Evolutionary conservation across 2,888 invertebrate genomes (phyloP).

Genomic region (Amphipoea lucens): DNA sequence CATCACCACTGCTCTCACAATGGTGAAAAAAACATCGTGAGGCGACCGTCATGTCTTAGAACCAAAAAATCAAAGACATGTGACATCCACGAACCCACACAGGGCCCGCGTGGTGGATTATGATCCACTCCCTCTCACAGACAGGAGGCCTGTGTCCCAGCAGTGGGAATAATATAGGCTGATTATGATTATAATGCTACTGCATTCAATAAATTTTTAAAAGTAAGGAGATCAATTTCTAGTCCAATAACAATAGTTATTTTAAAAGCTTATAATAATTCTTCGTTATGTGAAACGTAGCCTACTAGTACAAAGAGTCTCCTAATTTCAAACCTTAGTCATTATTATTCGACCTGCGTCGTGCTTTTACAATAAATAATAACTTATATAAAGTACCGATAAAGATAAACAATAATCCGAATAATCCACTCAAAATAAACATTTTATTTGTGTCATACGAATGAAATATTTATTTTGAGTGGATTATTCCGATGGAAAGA

Average conservation of each 20-base stretch:
- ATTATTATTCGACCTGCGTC: slow-evolving; percentile 35
- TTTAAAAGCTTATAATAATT: background rate
- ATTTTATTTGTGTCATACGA: background rate
- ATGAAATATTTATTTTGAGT: background rate
- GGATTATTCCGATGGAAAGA: background rate
- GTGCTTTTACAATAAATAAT: slow-evolving; percentile 31
- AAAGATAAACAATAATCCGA: slow-evolving; percentile 31
- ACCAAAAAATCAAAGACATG: background rate
- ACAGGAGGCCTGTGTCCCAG: background rate
- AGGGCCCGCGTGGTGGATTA: too few relatives aligned
- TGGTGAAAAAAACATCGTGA: background rate
- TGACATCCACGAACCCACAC: too few relatives aligned
- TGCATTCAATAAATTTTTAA: background rate
- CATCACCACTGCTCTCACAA: background rate
- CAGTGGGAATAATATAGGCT: background rate
- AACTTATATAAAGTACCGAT: slow-evolving; percentile 39
- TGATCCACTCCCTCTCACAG: too few relatives aligned
- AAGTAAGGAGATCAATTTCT: background rate
- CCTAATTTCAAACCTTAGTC: background rate
- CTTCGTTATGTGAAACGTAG: background rate
- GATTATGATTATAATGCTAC: too few relatives aligned
- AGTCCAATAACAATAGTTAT: too few relatives aligned
- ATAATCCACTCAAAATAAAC: slow-evolving; percentile 17
- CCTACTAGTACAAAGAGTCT: too few relatives aligned
- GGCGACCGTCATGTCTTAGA: background rate